phyloP scores from a whole-genome alignment of 2,797 vertebrate species.

The Lacerta agilis region DNA sequence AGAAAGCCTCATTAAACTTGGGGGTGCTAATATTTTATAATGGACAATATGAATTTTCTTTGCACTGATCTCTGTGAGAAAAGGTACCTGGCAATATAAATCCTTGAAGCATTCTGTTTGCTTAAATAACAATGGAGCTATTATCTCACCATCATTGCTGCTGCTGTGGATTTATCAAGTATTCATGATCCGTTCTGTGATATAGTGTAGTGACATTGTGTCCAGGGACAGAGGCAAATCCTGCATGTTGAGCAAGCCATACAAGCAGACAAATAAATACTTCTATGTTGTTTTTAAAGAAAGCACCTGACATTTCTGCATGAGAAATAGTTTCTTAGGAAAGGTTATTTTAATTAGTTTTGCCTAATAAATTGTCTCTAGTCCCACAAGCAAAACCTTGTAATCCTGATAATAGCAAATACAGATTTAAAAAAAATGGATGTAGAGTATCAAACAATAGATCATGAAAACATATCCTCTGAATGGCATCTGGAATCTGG shows the following conservation, averaged over 20 bases:
- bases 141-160: constrained; percentile 46
- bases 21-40: neutral
- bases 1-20: neutral
- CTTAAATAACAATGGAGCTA: constrained; percentile 44
- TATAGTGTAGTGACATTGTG: neutral
- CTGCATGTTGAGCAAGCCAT: constrained; percentile 24
- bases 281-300: constrained; percentile 1
- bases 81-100: constrained; percentile 24
- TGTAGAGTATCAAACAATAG: constrained; percentile 57
- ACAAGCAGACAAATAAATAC: constrained; percentile 46
- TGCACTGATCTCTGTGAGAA: neutral
- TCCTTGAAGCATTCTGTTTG: constrained; percentile 26
- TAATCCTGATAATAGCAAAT: constrained; percentile 1
- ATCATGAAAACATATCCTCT: constrained; percentile 66
- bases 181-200: constrained; percentile 47
- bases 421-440: constrained; percentile 55
- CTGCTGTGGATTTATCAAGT: constrained; percentile 45
- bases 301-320: neutral
- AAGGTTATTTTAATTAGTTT: constrained; percentile 47
- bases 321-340: constrained; percentile 7
- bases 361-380: neutral
- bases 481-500: constrained; percentile 73
- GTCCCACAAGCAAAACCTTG: constrained; percentile 29
- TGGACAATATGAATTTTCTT: neutral
- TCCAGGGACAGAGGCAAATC: constrained; percentile 39